Evolutionary conservation across 2,888 invertebrate species (phyloP).

Genomic region (Andrena flavipes): DNA sequence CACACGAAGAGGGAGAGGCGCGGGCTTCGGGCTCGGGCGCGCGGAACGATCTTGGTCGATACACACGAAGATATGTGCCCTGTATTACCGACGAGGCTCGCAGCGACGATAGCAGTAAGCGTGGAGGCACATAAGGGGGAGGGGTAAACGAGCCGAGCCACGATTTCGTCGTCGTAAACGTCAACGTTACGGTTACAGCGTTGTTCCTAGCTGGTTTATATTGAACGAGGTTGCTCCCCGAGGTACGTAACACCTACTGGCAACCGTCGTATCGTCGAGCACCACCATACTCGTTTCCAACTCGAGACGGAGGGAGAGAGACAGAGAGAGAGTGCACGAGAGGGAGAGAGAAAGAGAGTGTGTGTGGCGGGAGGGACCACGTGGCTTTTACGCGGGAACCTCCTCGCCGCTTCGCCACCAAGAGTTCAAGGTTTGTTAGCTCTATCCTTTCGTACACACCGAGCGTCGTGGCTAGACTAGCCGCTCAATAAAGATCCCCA

Average conservation of each 20-base stretch:
- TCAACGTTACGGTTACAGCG: conserved; percentile 85
- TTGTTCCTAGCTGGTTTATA: conserved; percentile 84
- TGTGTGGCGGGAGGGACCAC: conserved; percentile 72
- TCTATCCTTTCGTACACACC: conserved; percentile 46
- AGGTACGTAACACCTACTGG: conserved; percentile 84
- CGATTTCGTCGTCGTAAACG: conserved; percentile 85
- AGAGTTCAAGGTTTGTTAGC: conserved; percentile 67
- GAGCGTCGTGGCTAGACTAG: conserved; percentile 30
- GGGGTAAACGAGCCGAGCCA: conserved; percentile 84
- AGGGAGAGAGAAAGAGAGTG: conserved; percentile 19
- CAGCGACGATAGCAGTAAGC: conserved; percentile 69
- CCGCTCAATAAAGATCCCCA: conserved; percentile 34
- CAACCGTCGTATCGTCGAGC: conserved; percentile 73
- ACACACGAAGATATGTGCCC: conserved; percentile 64
- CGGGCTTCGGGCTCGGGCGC: conserved; percentile 1
- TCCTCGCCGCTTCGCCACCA: conserved; percentile 30
- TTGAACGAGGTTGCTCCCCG: conserved; percentile 84
- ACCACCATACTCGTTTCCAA: conserved; percentile 70
- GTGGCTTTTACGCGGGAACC: conserved; percentile 83
- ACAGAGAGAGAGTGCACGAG: conserved; percentile 35
- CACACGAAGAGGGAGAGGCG: conserved; percentile 53
- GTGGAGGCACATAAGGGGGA: conserved; percentile 69
- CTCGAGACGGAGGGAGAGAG: conserved; percentile 43
- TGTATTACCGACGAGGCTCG: conserved; percentile 80
- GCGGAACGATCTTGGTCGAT: conserved; percentile 73